Evolutionary conservation across 2,113 vertebrate genomes (phyloP), one percentile per base, ranked within the genome.

Genomic region (Mirza zaza): DNA sequence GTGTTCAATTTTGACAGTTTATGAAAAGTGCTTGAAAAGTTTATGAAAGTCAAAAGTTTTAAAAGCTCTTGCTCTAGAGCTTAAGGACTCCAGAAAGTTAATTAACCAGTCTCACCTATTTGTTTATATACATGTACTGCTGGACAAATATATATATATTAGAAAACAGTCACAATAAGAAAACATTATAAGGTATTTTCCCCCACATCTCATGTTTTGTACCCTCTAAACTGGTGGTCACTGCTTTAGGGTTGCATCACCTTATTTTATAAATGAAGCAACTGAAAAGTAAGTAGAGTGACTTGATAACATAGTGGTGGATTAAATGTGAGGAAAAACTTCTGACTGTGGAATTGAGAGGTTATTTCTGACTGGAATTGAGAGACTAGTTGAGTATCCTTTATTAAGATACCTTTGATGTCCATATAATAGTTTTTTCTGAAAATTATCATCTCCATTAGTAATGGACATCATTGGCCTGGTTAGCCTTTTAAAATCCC

Each of bases 241-340:
- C 25, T 83, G n/a, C 61, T 77, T 76, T 45, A 63, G 45, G 83
- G 42, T 34, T 77, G 21, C n/a, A 3, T 8, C 20, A 48, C 11
- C 21, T 63, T 85, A n/a, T 67, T 86, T 96, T 81, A 70, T 32
- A 83, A 83, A 52, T 92, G 50, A 94, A 70, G 61, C 88, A 82
- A 68, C 50, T 87, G 61, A 48, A 57, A 77, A 67, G 5, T 70
- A 81, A 70, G 14, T 63, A 91, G 65, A 86, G 39, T 91, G 36
- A 27, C 81, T 65, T 68, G 8, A 70, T 76, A 76, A 81, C 5
- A 23, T 36, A 52, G 32, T 57, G 21, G 27, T 63, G 6, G n/a
- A 18, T 87, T 79, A 88, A 59, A 55, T 61, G 18, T 88, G 32
- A 85, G 27, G 73, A 59, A 81, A 67, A 65, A 67, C 70, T 70